Evolutionary conservation across 2,888 invertebrate genomes (phyloP), one percentile per base, ranked within the genome.

Genomic region (Sinodicranocentrus sp.): DNA sequence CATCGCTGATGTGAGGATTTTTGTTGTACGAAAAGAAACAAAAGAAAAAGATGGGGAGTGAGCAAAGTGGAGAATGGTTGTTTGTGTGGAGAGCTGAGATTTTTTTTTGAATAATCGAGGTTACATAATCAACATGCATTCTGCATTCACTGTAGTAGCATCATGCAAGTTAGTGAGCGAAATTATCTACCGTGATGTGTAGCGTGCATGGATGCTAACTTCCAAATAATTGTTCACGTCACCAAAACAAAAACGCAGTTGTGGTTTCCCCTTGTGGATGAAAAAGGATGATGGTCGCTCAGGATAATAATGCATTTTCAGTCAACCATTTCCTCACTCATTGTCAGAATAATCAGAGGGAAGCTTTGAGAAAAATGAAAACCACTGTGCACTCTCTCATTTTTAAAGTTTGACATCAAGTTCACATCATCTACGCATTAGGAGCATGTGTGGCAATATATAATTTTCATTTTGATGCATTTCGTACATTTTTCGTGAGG

Each of bases 91-190:
- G 33, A 33, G 10, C 33, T 33, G 5, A 6, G 33, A 33, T 33
- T 33, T 33, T 33, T 67, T 67, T 43, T 43, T 44, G 17, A 25
- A 65, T 39, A 71, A 21, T 21, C n/a, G 28, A 26, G 15, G 68
- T 68, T 68, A 48, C 68, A 68, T 68, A 44, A 68, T 48, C 52
- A 68, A 23, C 68, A 68, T 68, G 68, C 68, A 68, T 68, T 68
- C 48, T 48, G 68, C 65, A 67, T 39, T 43, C 65, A 67, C 43
- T 17, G 65, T n/a, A n/a, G n/a, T n/a, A n/a, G n/a, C n/a, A n/a
- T n/a, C n/a, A n/a, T n/a, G n/a, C n/a, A n/a, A n/a, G n/a, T n/a
- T n/a, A n/a, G 54, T 2, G 54, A 19, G 3, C 2, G 3, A 10
- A 54, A 39, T 39, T 8, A 39, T 6, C 39, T 39, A 8, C 13